Base-by-base conservation (phyloP, 2,113 vertebrate genomes). In the Psettodes erumei region DNA sequence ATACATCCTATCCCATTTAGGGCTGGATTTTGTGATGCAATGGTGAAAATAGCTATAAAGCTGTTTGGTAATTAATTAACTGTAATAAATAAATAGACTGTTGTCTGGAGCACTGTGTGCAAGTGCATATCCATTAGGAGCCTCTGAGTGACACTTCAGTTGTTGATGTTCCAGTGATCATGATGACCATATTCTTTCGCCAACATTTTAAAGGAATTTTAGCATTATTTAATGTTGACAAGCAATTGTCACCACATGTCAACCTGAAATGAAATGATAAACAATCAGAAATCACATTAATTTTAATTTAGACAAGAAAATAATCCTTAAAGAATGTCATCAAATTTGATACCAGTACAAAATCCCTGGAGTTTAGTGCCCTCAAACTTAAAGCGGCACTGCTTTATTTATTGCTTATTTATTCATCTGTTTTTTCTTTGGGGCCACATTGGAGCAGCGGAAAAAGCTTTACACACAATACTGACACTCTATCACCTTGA, bases 1-100 rank as follows among this genome's bases (percentile, higher is more conserved):
- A 16, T 48, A 55, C 21, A 66, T 27, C 35, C 81, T 45, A 87
- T 87, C 86, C 67, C 40, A 81, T 68, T 77, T 43, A 71, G 35
- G 33, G n/a, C 28, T 42, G 65, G 74, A 68, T 60, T 67, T 66
- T 18, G 30, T 37, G 32, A n/a, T n/a, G 33, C 4, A 75, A 62
- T 18, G 37, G 15, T 2, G 35, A 38, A 42, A 16, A 40, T 27
- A 63, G 48, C 50, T 33, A 3, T 43, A 61, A 80, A 79, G 65
- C 62, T 51, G 19, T 50, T 42, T 71, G 19, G 25, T 58, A 51
- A 64, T 35, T 71, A 66, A 67, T 78, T 74, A 70, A 51, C 15
- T 64, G 1, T 25, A 58, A 71, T 63, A 27, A 61, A n/a, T 42
- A 25, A 58, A 45, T 71, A 13, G 8, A 8, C n/a, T 64, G 12